Base-by-base conservation (phyloP, 2,797 vertebrate species). In the Artibeus jamaicensis region DNA sequence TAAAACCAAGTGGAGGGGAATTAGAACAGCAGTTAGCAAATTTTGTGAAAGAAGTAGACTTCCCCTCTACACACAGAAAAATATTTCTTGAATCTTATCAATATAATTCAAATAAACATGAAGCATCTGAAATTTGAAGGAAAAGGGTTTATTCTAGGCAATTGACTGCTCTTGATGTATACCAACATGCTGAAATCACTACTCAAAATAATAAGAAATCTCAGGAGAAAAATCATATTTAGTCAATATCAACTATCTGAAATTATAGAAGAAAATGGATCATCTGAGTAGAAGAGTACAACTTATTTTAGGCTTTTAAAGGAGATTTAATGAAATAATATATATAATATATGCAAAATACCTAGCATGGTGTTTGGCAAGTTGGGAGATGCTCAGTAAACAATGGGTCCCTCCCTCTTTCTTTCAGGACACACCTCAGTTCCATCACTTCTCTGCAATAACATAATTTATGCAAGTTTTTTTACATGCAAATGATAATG, bases 271-370 rank as follows among this genome's bases (percentile, higher is more conserved):
- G 26, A 67, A 67, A 77, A 46, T 19, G 10, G 1, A 92, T 76
- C 12, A 29, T 77, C 77, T 82, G n/a, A 94, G 1, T 1, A 26
- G 32, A 89, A 92, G 32, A 39, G 24, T 44, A 14, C 4, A 85
- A 62, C 65, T 95, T 68, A 48, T 55, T 37, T 53, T 32, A 57
- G 46, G 6, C 15, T 37, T 71, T 93, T 65, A 86, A 6, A 91
- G 44, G 12, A 77, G 3, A 86, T 48, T 44, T 71, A 46, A 55
- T 86, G 8, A 85, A 93, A 57, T 71, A 9, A 24, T 57, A 55
- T 55, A 57, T 55, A 57, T 57, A 22, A 67, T 89, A 76, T 11
- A 71, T 29, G 4, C 21, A 82, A 77, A 65, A 77, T 77, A 57
- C 5, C 19, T 67, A 62, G 22, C 59, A 19, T n/a, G 6, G 16